phyloP scores from a whole-genome alignment of 2,888 invertebrate species.

The Drosophila peninsularis region DNA sequence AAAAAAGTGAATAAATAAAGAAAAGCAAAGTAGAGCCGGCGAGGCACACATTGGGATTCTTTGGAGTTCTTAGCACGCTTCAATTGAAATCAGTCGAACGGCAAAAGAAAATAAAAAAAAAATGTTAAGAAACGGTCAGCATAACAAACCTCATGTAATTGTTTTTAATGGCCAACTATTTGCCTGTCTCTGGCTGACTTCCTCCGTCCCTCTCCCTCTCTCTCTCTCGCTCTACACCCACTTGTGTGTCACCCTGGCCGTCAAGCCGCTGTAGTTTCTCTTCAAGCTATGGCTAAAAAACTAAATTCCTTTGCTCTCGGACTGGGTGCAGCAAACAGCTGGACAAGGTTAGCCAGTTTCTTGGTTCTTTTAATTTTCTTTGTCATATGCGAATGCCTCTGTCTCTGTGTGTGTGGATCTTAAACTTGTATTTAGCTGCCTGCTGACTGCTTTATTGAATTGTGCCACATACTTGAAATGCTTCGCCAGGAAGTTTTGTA shows the following conservation, averaged over 20 bases:
- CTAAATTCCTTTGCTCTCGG: constrained; percentile 65
- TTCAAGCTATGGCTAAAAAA: constrained; percentile 61
- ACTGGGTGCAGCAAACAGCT: constrained; percentile 67
- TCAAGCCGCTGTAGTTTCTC: constrained; percentile 41
- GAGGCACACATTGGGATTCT: constrained; percentile 39
- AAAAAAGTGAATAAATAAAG: constrained; percentile 25
- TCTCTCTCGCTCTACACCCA: constrained; percentile 34
- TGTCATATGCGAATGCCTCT: constrained; percentile 6
- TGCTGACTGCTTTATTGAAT: constrained; percentile 64
- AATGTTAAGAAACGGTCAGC: constrained; percentile 28
- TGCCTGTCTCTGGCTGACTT: constrained; percentile 18
- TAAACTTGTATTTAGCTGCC: constrained; percentile 31
- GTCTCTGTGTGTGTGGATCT: constrained; percentile 5
- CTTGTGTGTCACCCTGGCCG: constrained; percentile 60
- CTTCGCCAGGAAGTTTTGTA: constrained; percentile 72
- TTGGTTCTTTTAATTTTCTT: constrained; percentile 43
- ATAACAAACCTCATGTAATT: constrained; percentile 64
- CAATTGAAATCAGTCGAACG: constrained; percentile 60
- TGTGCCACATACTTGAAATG: constrained; percentile 76
- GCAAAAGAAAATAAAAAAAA: constrained; percentile 25
- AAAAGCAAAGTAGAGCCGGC: constrained; percentile 23
- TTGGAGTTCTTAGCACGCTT: constrained; percentile 43
- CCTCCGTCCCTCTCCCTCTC: constrained; percentile 1
- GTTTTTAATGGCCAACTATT: constrained; percentile 65
- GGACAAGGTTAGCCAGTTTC: constrained; percentile 74